Base-by-base conservation (phyloP, 30 jellyfish, hydroid and myxozoan genomes). In the Aurelia sp. region DNA sequence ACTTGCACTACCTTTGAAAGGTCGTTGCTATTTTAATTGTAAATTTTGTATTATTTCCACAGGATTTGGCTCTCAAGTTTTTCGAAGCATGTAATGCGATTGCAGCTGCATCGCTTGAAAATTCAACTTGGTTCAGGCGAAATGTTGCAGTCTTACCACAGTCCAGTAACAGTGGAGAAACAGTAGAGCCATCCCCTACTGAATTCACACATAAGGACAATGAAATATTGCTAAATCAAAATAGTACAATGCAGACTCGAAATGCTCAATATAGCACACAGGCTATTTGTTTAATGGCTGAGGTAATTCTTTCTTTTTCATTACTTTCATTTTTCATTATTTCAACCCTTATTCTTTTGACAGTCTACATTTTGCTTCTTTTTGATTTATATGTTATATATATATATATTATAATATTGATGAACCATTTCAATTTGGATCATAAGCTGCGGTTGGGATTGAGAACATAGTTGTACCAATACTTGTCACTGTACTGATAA, bases 51-150 rank as follows among this genome's bases (percentile, higher is more conserved):
- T 41, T 50, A 3, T 22, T 33, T 55, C 13, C 48, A 10, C 89
- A 95, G 99, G 99, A 95, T 65, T 48, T 95, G 77, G 99, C 97
- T 2, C 85, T 76, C 72, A 95, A 95, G 77, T 90, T 84, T 38
- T 52, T 90, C 50, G 99, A 95, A 10, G 85, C 91, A 13, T 74
- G 92, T 73, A 95, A 95, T 74, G 63, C 88, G 13, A 73, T 95
- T 21, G 97, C 99, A 18, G 97, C 90, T 3, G 97, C 99, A 1
- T 95, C 99, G 53, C 87, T 95, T 24, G 99, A 95, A 65, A 94
- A 88, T 51, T 95, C 99, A 8, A 96, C 97, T 9, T 95, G 99
- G 99, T 95, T 95, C 72, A 86, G 97, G 21, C 97, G 97, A 12
- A 89, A 78, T 55, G 88, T 95, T 10, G 86, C 94, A 18, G 97